These are phyloP conservation scores for Habropoda laboriosa DNA, from an alignment of 1,140 invertebrate genomes.

Conservation along the genomic window DNA sequence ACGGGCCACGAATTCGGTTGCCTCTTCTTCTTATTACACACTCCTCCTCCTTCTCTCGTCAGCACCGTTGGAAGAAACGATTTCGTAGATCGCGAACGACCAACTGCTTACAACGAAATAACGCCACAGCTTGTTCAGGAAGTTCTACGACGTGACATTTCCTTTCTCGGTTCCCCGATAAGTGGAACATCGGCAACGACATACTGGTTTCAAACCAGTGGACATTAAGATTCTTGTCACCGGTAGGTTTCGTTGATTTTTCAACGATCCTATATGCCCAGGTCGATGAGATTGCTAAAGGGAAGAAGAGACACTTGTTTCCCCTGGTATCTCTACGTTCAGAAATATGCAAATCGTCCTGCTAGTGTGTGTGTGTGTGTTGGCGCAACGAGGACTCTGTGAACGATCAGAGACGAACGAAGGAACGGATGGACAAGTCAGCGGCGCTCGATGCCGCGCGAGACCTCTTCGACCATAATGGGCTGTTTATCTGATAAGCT, in stretches of 20 bases:
- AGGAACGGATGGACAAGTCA: constrained; percentile 72
- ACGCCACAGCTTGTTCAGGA: not conserved
- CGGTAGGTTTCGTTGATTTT: constrained; percentile 55
- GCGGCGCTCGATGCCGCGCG: constrained; percentile 63
- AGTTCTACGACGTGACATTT: not conserved
- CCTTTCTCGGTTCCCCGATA: constrained; percentile 1
- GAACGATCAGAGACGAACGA: constrained; percentile 54
- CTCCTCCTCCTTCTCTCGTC: no score
- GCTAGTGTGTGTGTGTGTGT: no score
- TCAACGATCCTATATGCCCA: constrained; percentile 49
- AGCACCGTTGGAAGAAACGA: not conserved
- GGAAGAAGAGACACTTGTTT: constrained; percentile 60
- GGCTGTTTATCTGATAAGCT: constrained; percentile 80
- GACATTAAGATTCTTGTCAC: constrained; percentile 22
- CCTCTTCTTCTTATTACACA: not conserved
- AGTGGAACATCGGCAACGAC: not conserved
- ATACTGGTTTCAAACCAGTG: no score
- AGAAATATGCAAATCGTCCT: constrained; percentile 66
- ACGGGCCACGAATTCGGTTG: constrained; percentile 27
- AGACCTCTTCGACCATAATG: constrained; percentile 75
- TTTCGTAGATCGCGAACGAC: not conserved
- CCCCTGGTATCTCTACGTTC: constrained; percentile 51
- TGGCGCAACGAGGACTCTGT: constrained; percentile 35
- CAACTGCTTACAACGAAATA: not conserved
- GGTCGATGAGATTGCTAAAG: constrained; percentile 50